Base-by-base conservation (phyloP, 2,113 vertebrate species). In the Thamnaconus septentrionalis region DNA sequence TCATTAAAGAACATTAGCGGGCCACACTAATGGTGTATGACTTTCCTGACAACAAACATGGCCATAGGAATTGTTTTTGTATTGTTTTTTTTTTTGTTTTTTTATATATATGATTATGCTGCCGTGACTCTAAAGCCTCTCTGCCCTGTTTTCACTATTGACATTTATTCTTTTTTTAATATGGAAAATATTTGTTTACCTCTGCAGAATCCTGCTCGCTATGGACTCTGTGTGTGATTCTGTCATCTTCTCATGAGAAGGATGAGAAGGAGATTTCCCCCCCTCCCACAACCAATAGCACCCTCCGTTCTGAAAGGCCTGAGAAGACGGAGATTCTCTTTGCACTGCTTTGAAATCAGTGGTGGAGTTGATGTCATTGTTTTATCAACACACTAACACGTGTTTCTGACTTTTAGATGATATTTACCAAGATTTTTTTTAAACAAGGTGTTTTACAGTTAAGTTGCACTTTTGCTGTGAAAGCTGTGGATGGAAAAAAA, bases 171-270 rank as follows among this genome's bases (percentile, higher is more conserved):
- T 45, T 45, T 5, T 45, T 45, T 42, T 42, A 11, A 31, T 31
- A 18, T 50, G n/a, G 18, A 31, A 31, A 31, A 1, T 31, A 31
- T 31, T 66, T 46, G 11, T 61, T 31, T 49, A 1, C 3, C 53
- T 45, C 41, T 50, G 39, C 79, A 92, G 91, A 61, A 91, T 93
- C 80, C 79, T 68, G 65, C 8, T 42, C 4, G 87, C 87, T 71
- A 91, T 93, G 87, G 82, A 91, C 45, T 66, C 78, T 0, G 78
- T 85, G 61, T 93, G 92, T 65, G 61, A 49, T 41, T 66, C 53
- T 72, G 69, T 10, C 10, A 31, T 74, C 53, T 90, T 31, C 18
- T 31, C 18, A 31, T 31, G 18, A 31, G 18, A 31, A 31, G 18
- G 18, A 31, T 31, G 18, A 31, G 18, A 70, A 71, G 62, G 48